Percentiles rank a stretch among this genome's conserved stretches.
Evolutionary conservation across 53 echinoderm and acorn worm genomes (phyloP).

Genomic region (Astropecten irregularis): DNA sequence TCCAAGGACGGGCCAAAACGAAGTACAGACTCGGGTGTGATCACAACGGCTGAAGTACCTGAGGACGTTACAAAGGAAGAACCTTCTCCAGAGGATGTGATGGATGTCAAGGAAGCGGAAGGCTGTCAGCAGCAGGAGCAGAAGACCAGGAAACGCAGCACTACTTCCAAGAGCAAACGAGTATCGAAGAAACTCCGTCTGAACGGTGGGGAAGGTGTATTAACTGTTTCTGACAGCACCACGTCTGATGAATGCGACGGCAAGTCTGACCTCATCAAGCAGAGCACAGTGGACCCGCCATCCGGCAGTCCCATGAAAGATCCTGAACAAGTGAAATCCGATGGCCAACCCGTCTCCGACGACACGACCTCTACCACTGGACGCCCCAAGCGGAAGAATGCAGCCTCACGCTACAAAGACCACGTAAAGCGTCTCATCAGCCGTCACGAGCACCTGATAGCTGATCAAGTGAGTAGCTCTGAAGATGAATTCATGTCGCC

Average conservation of each 20-base stretch:
- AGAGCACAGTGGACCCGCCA: neutral
- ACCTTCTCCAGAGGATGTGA: neutral
- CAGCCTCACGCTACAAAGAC: constrained; percentile 68
- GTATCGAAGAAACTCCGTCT: constrained; percentile 33
- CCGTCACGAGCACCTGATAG: constrained; percentile 80
- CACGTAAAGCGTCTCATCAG: constrained; percentile 86
- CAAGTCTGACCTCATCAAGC: neutral
- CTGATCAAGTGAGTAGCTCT: constrained; percentile 57
- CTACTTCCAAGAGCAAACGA: neutral
- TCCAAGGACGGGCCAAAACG: neutral
- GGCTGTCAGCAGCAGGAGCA: neutral
- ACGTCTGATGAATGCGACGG: constrained; percentile 11
- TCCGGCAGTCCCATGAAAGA: neutral
- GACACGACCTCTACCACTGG: neutral
- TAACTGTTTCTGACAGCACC: constrained; percentile 19
- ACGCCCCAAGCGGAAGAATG: constrained; percentile 41
- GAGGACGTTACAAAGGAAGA: neutral
- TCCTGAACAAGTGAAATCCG: neutral
- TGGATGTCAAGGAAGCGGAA: neutral
- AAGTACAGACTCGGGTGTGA: constrained; percentile 18
- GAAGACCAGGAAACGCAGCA: constrained; percentile 7
- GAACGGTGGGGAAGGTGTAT: constrained; percentile 29
- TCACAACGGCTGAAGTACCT: constrained; percentile 4
- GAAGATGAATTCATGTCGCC: constrained; percentile 70
- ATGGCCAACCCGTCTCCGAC: neutral